Evolutionary conservation across 1,140 invertebrate genomes (phyloP).

Genomic region (Contarinia nasturtii): DNA sequence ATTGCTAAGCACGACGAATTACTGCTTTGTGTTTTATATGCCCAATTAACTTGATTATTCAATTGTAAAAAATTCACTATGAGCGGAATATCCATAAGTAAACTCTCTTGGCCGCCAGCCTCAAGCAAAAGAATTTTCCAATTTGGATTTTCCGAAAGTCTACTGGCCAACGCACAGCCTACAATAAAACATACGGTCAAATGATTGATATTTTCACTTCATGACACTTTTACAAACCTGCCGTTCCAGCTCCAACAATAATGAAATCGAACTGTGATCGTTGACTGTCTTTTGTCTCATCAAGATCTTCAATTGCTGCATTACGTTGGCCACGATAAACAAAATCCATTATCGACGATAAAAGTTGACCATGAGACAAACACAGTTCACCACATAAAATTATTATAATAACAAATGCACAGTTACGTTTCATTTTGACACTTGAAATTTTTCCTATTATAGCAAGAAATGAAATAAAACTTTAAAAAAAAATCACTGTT

Average conservation of each 20-base stretch:
- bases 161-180: slow-evolving; percentile 43
- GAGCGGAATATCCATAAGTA: slow-evolving; percentile 47
- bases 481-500: too few relatives aligned
- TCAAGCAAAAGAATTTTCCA: slow-evolving; percentile 47
- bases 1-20: slow-evolving; percentile 23
- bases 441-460: too few relatives aligned
- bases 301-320: slow-evolving; percentile 13
- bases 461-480: too few relatives aligned
- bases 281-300: slow-evolving; percentile 19
- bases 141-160: slow-evolving; percentile 35
- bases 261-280: slow-evolving; percentile 34
- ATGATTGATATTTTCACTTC: too few relatives aligned
- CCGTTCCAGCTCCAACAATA: slow-evolving; percentile 51
- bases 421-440: too few relatives aligned
- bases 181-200: too few relatives aligned
- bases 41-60: slow-evolving; percentile 41
- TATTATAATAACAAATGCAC: too few relatives aligned
- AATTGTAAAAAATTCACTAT: slow-evolving; percentile 39
- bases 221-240: too few relatives aligned
- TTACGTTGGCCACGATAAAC: slow-evolving; percentile 11
- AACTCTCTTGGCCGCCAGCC: slow-evolving; percentile 36
- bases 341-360: slow-evolving; percentile 11
- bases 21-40: slow-evolving; percentile 41
- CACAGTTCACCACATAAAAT: too few relatives aligned
- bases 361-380: neutral